Evolutionary conservation across 1,140 invertebrate genomes (phyloP).

Genomic region (Dryas iulia): DNA sequence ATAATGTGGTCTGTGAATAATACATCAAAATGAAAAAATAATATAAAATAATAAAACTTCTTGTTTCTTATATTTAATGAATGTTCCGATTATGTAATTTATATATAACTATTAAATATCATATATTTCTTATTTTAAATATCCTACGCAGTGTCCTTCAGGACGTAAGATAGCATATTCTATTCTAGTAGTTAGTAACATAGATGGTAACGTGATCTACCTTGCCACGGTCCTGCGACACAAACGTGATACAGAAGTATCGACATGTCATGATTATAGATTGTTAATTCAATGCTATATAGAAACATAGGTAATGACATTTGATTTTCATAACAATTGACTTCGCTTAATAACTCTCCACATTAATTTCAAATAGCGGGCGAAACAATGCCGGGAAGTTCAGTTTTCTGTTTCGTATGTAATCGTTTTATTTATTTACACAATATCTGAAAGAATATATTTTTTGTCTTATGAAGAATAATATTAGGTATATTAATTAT

Average conservation of each 20-base stretch:
- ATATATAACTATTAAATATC: no score
- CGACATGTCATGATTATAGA: constrained; percentile 21
- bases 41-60: no score
- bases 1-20: no score
- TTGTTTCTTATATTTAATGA: no score
- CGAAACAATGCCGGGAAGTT: neutral
- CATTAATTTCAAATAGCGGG: neutral
- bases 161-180: neutral
- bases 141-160: neutral
- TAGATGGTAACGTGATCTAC: constrained; percentile 9
- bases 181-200: constrained; percentile 3
- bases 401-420: neutral
- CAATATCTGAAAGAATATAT: neutral
- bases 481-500: no score
- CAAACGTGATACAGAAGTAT: neutral
- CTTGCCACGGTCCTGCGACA: neutral
- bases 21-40: no score
- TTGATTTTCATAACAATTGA: constrained; percentile 13
- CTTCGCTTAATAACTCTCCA: neutral
- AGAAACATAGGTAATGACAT: neutral
- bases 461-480: no score
- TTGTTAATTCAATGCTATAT: constrained; percentile 17
- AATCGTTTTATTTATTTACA: neutral
- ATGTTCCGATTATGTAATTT: no score
- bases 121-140: neutral